Percentiles rank a stretch among this genome's conserved stretches.
Conservation (phyloP, 2,888 invertebrate genomes). For the Dione juno region DNA sequence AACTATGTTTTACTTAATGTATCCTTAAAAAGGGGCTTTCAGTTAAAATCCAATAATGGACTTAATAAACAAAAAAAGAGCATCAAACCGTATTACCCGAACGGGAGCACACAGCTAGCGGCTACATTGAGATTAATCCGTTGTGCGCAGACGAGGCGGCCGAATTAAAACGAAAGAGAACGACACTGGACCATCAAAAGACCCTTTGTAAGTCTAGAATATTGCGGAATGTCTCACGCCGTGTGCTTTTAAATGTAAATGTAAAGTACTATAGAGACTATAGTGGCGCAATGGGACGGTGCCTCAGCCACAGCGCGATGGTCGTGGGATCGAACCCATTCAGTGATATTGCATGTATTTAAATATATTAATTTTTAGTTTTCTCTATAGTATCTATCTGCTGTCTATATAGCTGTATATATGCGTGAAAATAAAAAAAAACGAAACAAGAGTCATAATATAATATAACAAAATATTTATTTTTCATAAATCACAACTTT, state of each 20-base stretch:
- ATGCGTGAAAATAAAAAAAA: too few relatives aligned
- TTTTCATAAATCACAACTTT: too few relatives aligned
- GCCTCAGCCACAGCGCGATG: background rate
- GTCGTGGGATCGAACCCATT: background rate
- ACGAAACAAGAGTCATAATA: too few relatives aligned
- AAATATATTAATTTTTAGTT: too few relatives aligned
- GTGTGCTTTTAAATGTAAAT: background rate
- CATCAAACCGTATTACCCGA: slow-evolving; percentile 4
- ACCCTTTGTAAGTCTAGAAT: slow-evolving; percentile 45
- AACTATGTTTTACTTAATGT: too few relatives aligned
- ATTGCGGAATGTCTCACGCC: slow-evolving; percentile 34
- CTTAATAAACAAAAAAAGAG: background rate
- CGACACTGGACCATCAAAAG: slow-evolving; percentile 49
- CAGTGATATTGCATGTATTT: too few relatives aligned
- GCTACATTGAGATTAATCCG: slow-evolving; percentile 60
- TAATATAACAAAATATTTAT: too few relatives aligned
- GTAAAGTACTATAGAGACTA: background rate
- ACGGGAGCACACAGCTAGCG: slow-evolving; percentile 48
- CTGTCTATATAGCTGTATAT: too few relatives aligned
- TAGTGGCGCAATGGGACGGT: background rate
- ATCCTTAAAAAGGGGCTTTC: too few relatives aligned
- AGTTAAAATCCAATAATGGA: too few relatives aligned
- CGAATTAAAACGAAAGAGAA: slow-evolving; percentile 49
- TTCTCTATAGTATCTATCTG: too few relatives aligned
- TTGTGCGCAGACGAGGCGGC: slow-evolving; percentile 45